These are phyloP conservation scores for Cnemophilus loriae DNA, from an alignment of 2,113 vertebrate species.

Conservation along the genomic window DNA sequence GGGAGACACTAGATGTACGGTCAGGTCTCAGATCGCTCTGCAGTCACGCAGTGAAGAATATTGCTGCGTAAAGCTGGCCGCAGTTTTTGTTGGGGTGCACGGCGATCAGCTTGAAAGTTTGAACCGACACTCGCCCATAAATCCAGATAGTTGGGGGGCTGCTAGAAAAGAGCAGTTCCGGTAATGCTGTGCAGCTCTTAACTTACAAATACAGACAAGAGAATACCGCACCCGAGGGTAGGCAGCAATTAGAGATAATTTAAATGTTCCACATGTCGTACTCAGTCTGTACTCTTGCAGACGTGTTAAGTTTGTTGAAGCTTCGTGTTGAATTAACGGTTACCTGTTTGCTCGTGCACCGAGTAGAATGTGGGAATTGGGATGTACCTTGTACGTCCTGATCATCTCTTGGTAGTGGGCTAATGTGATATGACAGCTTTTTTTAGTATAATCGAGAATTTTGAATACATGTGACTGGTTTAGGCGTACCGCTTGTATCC, in stretches of 20 bases:
- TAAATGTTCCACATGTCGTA: neutral
- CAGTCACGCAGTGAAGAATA: neutral
- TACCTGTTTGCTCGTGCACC: neutral
- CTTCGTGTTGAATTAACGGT: neutral
- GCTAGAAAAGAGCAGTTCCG: neutral
- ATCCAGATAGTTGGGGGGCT: neutral
- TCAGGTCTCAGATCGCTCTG: neutral
- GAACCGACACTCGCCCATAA: neutral
- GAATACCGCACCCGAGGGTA: neutral
- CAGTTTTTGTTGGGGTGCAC: neutral
- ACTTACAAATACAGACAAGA: neutral
- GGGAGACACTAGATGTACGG: neutral
- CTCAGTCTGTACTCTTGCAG: neutral
- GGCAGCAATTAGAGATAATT: neutral
- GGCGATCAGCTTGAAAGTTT: accelerated
- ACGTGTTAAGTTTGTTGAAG: neutral
- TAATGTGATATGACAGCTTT: neutral
- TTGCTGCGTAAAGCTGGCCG: neutral
- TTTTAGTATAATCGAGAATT: neutral
- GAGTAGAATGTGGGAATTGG: neutral
- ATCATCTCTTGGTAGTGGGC: neutral
- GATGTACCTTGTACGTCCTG: neutral
- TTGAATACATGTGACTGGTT: neutral
- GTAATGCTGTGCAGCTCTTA: neutral
- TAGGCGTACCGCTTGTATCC: accelerated